Evolutionary conservation across 2,113 vertebrate species (phyloP).

Genomic region (Alectura lathami): DNA sequence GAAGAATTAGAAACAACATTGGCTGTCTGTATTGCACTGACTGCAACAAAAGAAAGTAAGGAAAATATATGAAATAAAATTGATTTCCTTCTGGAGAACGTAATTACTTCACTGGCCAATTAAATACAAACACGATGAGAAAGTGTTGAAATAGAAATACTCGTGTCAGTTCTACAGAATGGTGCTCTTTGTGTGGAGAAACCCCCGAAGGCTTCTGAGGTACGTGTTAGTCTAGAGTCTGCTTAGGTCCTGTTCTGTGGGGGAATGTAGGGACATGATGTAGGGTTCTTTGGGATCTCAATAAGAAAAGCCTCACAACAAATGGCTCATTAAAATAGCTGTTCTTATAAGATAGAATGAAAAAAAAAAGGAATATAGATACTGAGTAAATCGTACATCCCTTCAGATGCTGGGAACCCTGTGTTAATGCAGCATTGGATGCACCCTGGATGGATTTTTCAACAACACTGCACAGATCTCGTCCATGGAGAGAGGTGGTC

Average conservation of each 20-base stretch:
- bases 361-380: not conserved
- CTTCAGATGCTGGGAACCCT: fast-evolving
- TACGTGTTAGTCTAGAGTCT: fast-evolving
- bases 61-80: constrained; percentile 12
- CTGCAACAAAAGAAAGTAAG: constrained; percentile 13
- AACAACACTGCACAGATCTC: not conserved
- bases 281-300: not conserved
- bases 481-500: not conserved
- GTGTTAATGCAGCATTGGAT: fast-evolving
- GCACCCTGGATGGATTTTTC: fast-evolving
- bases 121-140: constrained; percentile 49
- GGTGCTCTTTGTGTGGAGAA: not conserved
- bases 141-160: constrained; percentile 21
- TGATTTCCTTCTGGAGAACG: constrained; percentile 55
- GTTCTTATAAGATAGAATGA: not conserved
- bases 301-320: not conserved
- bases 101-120: constrained; percentile 55
- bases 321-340: not conserved
- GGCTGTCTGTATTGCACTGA: not conserved
- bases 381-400: not conserved
- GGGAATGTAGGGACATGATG: fast-evolving
- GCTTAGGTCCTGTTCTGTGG: not conserved
- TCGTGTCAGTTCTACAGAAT: not conserved
- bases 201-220: not conserved
- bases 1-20: not conserved